Evolutionary conservation across 2,888 invertebrate species (phyloP).

Genomic region (Lutraria lutraria): DNA sequence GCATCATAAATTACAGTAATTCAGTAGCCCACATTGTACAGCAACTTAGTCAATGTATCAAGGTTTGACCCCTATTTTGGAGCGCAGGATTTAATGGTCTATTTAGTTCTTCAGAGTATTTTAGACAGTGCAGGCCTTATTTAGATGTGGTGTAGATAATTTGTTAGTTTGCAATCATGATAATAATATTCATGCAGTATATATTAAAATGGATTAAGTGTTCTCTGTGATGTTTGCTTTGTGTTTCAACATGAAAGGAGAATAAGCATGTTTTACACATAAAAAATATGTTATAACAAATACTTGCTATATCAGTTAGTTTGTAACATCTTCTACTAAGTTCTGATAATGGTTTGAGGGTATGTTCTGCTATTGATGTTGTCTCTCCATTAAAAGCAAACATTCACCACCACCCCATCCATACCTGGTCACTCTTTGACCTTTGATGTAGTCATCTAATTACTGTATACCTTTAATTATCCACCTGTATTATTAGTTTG

Average conservation of each 20-base stretch:
- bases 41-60: too few relatives aligned
- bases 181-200: too few relatives aligned
- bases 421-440: slow-evolving; percentile 28
- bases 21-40: too few relatives aligned
- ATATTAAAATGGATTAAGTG: too few relatives aligned
- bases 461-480: slow-evolving; percentile 33
- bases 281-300: slow-evolving; percentile 12
- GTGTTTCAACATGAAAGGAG: background rate
- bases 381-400: background rate
- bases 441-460: slow-evolving; percentile 38
- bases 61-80: too few relatives aligned
- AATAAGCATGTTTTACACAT: background rate
- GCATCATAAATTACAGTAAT: background rate
- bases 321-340: background rate
- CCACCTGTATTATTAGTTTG: slow-evolving; percentile 44
- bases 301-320: background rate
- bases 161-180: too few relatives aligned
- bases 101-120: too few relatives aligned
- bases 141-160: too few relatives aligned
- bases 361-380: too few relatives aligned
- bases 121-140: too few relatives aligned
- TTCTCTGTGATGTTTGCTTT: background rate
- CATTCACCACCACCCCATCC: background rate
- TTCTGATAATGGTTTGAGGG: background rate
- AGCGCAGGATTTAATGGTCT: too few relatives aligned